phyloP scores from a whole-genome alignment of 1,140 invertebrate species.

The Atta colombica region DNA sequence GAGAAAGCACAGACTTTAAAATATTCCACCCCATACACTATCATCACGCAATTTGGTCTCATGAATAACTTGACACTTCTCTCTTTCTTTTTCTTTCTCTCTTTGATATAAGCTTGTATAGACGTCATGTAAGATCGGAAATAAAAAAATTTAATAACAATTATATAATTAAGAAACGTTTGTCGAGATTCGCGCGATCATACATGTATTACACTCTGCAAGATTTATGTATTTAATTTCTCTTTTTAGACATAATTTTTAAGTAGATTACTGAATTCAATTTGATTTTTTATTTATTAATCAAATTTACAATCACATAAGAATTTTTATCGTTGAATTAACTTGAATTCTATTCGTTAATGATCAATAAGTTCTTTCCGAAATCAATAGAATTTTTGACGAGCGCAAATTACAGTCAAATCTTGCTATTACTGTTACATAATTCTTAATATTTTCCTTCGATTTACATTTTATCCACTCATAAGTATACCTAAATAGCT shows the following conservation, averaged over 20 bases:
- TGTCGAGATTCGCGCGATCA: neutral
- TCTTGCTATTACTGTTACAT: neutral
- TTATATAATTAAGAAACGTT: neutral
- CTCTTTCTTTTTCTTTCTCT: neutral
- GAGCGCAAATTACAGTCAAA: neutral
- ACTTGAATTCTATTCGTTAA: slow-evolving; percentile 13
- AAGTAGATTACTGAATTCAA: slow-evolving; percentile 45
- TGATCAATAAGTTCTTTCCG: neutral
- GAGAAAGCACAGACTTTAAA: slow-evolving; percentile 26
- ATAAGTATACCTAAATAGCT: neutral
- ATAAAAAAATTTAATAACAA: neutral
- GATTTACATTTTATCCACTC: no score
- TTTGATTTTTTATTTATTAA: slow-evolving; percentile 67
- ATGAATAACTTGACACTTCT: slow-evolving; percentile 39
- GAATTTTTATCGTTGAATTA: neutral
- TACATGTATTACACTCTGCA: neutral
- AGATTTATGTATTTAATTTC: neutral
- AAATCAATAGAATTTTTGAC: neutral
- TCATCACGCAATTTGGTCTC: slow-evolving; percentile 24
- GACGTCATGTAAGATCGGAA: neutral
- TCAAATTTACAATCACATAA: slow-evolving; percentile 16
- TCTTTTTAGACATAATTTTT: neutral
- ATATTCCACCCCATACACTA: slow-evolving; percentile 28
- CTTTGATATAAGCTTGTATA: neutral
- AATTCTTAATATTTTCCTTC: neutral